Base-by-base conservation (phyloP, 2,888 invertebrate genomes). In the Sepiola atlantica region DNA sequence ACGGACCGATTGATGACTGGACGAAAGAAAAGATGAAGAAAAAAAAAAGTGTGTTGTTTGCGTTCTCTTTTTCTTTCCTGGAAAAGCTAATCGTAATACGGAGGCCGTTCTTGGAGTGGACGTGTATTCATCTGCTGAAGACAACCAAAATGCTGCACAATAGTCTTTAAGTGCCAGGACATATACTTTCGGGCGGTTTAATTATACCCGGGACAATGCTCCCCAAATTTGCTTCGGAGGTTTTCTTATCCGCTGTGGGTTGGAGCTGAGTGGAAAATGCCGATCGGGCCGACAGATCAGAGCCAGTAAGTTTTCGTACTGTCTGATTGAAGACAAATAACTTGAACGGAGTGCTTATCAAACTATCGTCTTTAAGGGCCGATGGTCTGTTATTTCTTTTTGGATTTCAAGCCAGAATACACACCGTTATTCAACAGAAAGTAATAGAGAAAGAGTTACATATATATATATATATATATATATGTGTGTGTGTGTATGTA, bases 101-200 rank as follows among this genome's bases (percentile, higher is more conserved):
- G 21, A 77, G 77, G 21, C 77, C n/a, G n/a, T 32, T 77, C 77
- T n/a, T 77, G 14, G 77, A 77, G n/a, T 77, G 77, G n/a, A 77
- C 14, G 77, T 4, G 77, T 92, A 92, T 92, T 92, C 92, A 92
- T n/a, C n/a, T 45, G 45, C 54, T 45, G 92, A 92, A 92, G 92
- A 92, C 92, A 92, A 92, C 55, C 92, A 45, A 92, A 92, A 54
- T 92, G 35, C 35, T 92, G 28, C 92, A 92, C 92, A 92, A 92
- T 92, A 28, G 55, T 55, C 92, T 92, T 92, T 92, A 92, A 92
- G 92, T 92, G 92, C 92, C 77, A 92, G 45, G 54, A 92, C 45
- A 92, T 92, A 92, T 92, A 92, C 55, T 92, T 92, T 45, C 54
- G n/a, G n/a, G 92, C 55, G 55, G 92, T 92, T 92, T 92, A 92